A percentile compares a stretch with the other conserved stretches of the same genome.
Evolutionary conservation across 92 coral and sea anemone genomes (phyloP).

Genomic region (Parazoanthus darwini): DNA sequence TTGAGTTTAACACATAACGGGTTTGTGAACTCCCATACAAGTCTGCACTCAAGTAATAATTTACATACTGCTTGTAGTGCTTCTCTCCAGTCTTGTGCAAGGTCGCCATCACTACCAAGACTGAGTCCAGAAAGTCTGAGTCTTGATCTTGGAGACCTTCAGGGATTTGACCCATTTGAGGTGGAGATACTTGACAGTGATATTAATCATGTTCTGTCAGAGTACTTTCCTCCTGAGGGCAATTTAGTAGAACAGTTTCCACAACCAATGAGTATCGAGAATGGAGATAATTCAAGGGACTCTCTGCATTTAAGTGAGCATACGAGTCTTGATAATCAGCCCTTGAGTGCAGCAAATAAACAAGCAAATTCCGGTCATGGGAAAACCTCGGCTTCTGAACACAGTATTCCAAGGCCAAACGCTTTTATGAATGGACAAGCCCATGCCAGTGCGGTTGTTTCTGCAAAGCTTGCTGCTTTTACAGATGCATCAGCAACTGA

Average conservation of each 20-base stretch:
- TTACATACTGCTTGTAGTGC: neutral
- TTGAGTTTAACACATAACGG: neutral
- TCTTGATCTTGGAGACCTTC: conserved; percentile 54
- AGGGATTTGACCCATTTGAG: conserved; percentile 51
- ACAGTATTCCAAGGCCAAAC: neutral
- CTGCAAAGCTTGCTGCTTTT: neutral
- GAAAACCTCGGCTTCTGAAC: neutral
- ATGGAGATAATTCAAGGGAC: conserved; percentile 12
- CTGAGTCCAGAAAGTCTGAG: conserved; percentile 37
- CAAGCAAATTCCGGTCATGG: neutral
- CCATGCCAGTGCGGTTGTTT: neutral
- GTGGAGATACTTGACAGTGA: conserved; percentile 62
- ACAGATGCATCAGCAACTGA: neutral
- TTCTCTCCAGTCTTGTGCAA: neutral
- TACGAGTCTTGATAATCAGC: neutral
- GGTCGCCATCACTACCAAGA: conserved; percentile 32
- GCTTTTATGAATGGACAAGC: conserved; percentile 1
- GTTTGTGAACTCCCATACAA: neutral
- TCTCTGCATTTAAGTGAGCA: conserved; percentile 2
- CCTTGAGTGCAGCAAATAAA: neutral
- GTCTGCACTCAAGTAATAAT: neutral
- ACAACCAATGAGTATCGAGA: conserved; percentile 22
- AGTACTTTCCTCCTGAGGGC: conserved; percentile 42
- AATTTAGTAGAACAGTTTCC: conserved; percentile 17
- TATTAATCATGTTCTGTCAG: conserved; percentile 58